Base-by-base conservation (phyloP, 1,140 invertebrate genomes). In the Homalodisca vitripennis region DNA sequence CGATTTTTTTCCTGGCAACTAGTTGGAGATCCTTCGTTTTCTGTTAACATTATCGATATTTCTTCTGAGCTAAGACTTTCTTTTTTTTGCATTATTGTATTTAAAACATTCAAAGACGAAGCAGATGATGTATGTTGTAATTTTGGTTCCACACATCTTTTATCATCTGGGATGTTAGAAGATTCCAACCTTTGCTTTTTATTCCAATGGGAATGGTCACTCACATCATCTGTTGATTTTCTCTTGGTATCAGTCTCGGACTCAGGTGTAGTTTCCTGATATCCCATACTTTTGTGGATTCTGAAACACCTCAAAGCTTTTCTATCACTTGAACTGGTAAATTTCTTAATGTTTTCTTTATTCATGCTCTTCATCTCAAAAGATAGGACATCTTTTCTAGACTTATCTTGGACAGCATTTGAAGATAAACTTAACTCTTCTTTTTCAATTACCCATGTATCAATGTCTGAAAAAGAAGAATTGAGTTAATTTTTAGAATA, bases 61-160 rank as follows among this genome's bases (percentile, higher is more conserved):
- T 51, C 48, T n/a, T 51, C 48, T 20, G 48, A 51, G n/a, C 48
- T 51, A 3, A 51, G 22, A 51, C n/a, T 51, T n/a, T 51, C 48
- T 51, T 10, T n/a, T 3, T 51, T 22, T 20, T 51, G 17, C 17
- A 41, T 41, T 41, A 41, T 6, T 6, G 6, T 17, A 10, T 41
- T 41, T 41, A 17, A 41, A 41, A 17, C 6, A 17, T 41, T 6
- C 34, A 10, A 10, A 10, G 6, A 10, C 6, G 34, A 41, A 6
- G 34, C 6, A 41, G 34, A 41, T 17, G n/a, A 41, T 41, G 17
- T 41, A 41, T 10, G 6, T 41, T 41, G 34, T 41, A 6, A 41
- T 17, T 17, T 17, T 41, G 34, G 17, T 41, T 41, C 34, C 17
- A 10, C 17, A 10, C 34, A 41, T 41, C n/a, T 41, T 10, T 6